These are phyloP conservation scores for Dendrocincla tyrannina DNA, from an alignment of 2,797 vertebrate genomes.

Conservation along the genomic window DNA sequence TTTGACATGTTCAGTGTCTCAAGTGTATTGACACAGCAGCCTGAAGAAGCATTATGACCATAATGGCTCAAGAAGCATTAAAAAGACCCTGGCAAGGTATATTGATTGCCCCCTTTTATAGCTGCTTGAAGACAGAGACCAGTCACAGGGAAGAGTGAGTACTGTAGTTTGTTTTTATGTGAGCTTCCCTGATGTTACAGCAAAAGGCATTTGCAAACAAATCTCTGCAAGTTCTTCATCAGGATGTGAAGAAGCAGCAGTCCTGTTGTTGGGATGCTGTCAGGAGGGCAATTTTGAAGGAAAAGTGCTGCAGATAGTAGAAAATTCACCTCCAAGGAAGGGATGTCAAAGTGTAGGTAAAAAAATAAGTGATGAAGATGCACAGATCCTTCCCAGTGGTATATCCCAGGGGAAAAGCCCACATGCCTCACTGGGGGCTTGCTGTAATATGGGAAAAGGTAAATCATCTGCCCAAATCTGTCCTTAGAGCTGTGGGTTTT, in stretches of 20 bases:
- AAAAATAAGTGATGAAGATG: neutral
- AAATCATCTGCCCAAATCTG: neutral
- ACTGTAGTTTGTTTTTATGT: neutral
- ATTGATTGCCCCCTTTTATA: slow-evolving; percentile 21
- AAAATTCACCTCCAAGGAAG: neutral
- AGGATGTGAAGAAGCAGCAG: neutral
- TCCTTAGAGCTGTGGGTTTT: neutral
- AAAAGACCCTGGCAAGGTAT: neutral
- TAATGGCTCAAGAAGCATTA: slow-evolving; percentile 10
- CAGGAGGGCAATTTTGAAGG: neutral
- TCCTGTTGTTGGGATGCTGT: neutral
- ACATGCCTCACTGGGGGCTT: neutral
- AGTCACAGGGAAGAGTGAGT: neutral
- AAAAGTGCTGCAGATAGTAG: neutral
- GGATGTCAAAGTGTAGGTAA: neutral
- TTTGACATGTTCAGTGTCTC: slow-evolving; percentile 39
- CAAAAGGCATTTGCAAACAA: neutral
- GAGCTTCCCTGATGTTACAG: neutral
- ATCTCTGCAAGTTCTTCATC: neutral
- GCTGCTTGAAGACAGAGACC: slow-evolving; percentile 6
- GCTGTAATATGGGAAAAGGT: neutral
- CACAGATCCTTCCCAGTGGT: neutral
- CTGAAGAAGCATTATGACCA: slow-evolving; percentile 13
- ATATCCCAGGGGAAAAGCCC: neutral
- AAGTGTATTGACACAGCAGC: neutral